Conservation (phyloP, 2,888 invertebrate genomes). For the Mechanitis mazaeus region DNA sequence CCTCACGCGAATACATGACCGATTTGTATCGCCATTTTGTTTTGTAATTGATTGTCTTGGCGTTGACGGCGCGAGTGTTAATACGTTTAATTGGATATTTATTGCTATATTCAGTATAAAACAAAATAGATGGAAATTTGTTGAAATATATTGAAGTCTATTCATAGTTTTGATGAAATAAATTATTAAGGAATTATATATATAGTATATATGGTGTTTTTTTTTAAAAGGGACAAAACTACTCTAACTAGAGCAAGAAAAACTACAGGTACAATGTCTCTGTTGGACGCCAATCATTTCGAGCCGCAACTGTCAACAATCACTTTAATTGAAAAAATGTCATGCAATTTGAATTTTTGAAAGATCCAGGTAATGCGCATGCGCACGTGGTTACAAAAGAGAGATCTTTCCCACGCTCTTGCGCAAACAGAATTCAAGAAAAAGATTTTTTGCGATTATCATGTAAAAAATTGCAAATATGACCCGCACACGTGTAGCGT, state of each 20-base stretch:
- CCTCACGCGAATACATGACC: conserved; percentile 25
- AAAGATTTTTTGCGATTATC: conserved; percentile 43
- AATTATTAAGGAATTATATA: no score
- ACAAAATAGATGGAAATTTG: no score
- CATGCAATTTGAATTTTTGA: conserved; percentile 32
- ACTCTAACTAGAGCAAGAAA: background rate
- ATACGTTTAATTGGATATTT: conserved; percentile 7
- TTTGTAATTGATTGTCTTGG: conserved; percentile 10
- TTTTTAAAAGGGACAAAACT: no score
- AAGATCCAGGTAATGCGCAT: conserved; percentile 44
- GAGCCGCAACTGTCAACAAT: conserved; percentile 37
- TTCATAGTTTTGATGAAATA: no score
- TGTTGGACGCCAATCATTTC: conserved; percentile 42
- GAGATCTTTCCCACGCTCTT: conserved; percentile 57
- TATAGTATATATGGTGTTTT: no score
- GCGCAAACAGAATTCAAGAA: conserved; percentile 48
- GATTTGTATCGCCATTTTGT: conserved; percentile 25
- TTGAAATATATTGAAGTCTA: background rate
- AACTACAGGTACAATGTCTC: conserved; percentile 23
- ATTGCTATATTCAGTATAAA: background rate
- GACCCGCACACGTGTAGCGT: conserved; percentile 53
- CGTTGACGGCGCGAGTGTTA: background rate
- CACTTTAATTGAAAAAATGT: conserved; percentile 34
- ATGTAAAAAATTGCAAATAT: conserved; percentile 54
- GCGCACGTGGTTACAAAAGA: conserved; percentile 47